Evolutionary conservation across 1,140 invertebrate genomes (phyloP).

Genomic region (Acromyrmex heyeri): DNA sequence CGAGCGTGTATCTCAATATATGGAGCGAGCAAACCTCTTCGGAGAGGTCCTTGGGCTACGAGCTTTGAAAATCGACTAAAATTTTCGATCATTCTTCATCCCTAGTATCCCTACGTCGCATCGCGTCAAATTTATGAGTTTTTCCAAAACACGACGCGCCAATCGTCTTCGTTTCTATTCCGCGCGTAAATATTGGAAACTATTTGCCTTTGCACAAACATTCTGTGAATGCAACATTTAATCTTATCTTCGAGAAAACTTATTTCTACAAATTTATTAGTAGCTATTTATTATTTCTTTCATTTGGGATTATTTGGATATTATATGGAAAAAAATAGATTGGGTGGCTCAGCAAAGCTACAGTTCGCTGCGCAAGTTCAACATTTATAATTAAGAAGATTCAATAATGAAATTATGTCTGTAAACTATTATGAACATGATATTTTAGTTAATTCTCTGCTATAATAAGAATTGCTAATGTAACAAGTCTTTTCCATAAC

Average conservation of each 20-base stretch:
- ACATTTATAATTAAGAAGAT: too few relatives aligned
- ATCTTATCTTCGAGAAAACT: background rate
- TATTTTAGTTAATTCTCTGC: too few relatives aligned
- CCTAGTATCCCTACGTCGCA: background rate
- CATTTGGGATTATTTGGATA: background rate
- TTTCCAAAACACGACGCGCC: background rate
- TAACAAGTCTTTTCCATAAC: too few relatives aligned
- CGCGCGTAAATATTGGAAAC: slow-evolving; percentile 2
- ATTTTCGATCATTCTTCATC: slow-evolving; percentile 18
- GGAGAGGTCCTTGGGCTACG: background rate
- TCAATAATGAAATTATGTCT: too few relatives aligned
- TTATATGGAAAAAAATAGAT: too few relatives aligned
- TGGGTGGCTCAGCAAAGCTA: too few relatives aligned
- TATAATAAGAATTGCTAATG: too few relatives aligned
- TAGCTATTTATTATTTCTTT: background rate
- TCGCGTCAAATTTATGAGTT: slow-evolving; percentile 16
- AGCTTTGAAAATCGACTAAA: slow-evolving; percentile 1
- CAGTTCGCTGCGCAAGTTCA: too few relatives aligned
- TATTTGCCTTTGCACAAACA: too few relatives aligned
- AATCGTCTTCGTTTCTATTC: background rate
- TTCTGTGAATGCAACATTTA: background rate
- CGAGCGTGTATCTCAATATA: background rate
- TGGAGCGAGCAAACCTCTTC: background rate
- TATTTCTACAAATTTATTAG: background rate
- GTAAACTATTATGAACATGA: too few relatives aligned